A percentile compares a stretch with the other conserved stretches of the same genome.
Evolutionary conservation across 2,888 invertebrate genomes (phyloP).

Genomic region (Taphrorychus bicolor): DNA sequence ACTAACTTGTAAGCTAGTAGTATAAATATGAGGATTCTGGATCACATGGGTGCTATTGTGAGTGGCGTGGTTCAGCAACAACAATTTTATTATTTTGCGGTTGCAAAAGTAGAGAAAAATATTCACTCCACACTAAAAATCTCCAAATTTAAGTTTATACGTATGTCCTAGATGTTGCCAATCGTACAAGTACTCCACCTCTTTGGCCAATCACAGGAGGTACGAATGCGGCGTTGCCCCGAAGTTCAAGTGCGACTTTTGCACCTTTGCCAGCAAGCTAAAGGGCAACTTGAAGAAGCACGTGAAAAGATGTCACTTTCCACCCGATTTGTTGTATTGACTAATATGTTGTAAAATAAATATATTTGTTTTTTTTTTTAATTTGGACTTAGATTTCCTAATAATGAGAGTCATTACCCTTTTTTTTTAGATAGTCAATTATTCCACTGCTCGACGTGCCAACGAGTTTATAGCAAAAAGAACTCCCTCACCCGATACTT

Average conservation of each 20-base stretch:
- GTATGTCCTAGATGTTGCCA: conserved; percentile 5
- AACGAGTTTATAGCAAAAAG: conserved; percentile 47
- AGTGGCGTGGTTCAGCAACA: too few species aligned
- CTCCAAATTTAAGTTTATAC: conserved; percentile 9
- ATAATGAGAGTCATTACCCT: too few species aligned
- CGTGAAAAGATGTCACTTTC: not conserved
- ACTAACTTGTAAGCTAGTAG: too few species aligned
- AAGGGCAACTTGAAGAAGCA: conserved; percentile 20
- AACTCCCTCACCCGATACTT: conserved; percentile 50
- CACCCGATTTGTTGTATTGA: too few species aligned
- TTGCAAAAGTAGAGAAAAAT: too few species aligned
- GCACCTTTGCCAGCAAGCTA: not conserved
- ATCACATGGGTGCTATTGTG: not conserved
- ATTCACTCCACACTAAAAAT: too few species aligned
- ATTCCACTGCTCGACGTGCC: conserved; percentile 46
- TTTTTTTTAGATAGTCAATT: too few species aligned
- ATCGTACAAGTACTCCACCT: conserved; percentile 9
- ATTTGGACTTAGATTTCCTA: not conserved
- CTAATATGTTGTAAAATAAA: not conserved
- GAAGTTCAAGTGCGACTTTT: conserved; percentile 33
- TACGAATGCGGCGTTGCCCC: conserved; percentile 46
- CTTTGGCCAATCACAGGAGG: conserved; percentile 42
- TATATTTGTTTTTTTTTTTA: not conserved
- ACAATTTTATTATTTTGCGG: too few species aligned
- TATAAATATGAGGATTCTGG: too few species aligned